phyloP scores from a whole-genome alignment of 2,113 vertebrate species.

The Neolamprologus tretocephalus region DNA sequence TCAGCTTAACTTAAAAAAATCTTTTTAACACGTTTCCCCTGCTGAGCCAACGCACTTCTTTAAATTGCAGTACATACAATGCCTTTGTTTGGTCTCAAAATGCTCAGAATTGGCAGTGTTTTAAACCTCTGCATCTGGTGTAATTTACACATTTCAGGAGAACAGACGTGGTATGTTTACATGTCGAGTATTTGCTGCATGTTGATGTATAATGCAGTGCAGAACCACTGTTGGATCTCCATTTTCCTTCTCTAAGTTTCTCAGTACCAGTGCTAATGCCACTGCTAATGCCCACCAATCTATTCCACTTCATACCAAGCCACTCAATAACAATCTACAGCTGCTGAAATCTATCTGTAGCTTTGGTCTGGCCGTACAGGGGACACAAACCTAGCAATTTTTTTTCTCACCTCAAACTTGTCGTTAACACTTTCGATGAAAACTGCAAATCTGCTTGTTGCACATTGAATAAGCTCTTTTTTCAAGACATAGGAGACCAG shows the following conservation, averaged over 20 bases:
- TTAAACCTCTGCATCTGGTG: background rate
- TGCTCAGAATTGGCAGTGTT: background rate
- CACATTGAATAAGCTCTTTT: background rate
- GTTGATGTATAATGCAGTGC: background rate
- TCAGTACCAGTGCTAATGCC: background rate
- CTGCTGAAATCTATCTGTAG: background rate
- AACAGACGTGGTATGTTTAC: background rate
- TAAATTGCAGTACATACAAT: background rate
- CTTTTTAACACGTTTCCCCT: background rate
- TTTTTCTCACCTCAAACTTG: background rate
- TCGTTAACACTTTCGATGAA: background rate
- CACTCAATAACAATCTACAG: background rate
- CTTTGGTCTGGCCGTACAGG: background rate
- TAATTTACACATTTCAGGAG: background rate
- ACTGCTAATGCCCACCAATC: background rate
- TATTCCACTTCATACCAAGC: background rate
- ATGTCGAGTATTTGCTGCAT: background rate
- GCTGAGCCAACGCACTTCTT: background rate
- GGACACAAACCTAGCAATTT: background rate
- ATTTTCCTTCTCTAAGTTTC: background rate
- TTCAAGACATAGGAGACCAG: background rate
- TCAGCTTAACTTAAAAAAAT: background rate
- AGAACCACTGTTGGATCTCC: background rate
- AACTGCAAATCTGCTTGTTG: background rate
- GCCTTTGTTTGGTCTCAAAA: background rate